Evolutionary conservation across 1,140 invertebrate genomes (phyloP).

Genomic region (Pristionchus pacificus): DNA sequence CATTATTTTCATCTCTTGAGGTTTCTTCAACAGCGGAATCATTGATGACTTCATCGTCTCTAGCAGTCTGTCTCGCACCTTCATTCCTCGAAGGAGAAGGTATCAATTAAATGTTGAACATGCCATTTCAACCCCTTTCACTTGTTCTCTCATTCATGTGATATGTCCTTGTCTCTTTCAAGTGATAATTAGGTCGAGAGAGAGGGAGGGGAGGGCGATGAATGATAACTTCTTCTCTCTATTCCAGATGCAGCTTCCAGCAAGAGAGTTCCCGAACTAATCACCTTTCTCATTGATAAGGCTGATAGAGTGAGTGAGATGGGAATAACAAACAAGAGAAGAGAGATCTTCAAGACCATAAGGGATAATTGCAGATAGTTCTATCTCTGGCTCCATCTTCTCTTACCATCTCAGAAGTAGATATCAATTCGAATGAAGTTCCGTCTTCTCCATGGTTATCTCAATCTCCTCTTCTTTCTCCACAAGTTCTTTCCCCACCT

Average conservation of each 20-base stretch:
- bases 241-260: slow-evolving; percentile 14
- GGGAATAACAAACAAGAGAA: not conserved
- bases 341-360: not conserved
- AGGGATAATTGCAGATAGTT: not conserved
- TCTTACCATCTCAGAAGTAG: not conserved
- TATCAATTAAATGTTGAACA: not conserved
- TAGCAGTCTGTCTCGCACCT: slow-evolving; percentile 35
- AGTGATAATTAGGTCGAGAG: not conserved
- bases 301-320: slow-evolving; percentile 26
- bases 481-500: too few species aligned
- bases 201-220: not conserved
- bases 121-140: not conserved
- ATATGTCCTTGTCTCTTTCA: not conserved
- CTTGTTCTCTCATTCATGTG: not conserved
- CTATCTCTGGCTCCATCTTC: not conserved
- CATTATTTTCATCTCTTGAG: not conserved
- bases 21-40: slow-evolving; percentile 7
- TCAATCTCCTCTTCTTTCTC: not conserved
- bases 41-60: slow-evolving; percentile 32
- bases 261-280: slow-evolving; percentile 27
- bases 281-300: slow-evolving; percentile 36
- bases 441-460: not conserved
- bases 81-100: slow-evolving; percentile 32
- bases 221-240: not conserved
- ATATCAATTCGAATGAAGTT: not conserved